Base-by-base conservation (phyloP, 2,888 invertebrate genomes). In the Chalcosyrphus nemorum region DNA sequence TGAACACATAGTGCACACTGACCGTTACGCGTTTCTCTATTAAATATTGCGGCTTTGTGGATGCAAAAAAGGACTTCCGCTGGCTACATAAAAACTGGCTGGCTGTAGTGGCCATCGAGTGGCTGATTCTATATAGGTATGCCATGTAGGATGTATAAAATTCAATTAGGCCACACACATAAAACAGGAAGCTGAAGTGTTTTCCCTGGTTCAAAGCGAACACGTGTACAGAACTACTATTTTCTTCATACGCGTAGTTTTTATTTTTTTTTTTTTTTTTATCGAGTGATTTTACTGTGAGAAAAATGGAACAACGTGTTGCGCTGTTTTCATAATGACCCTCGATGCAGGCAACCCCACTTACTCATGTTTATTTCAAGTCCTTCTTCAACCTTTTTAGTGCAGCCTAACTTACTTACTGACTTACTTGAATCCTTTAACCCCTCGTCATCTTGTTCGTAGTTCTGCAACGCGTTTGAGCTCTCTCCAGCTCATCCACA, bases 161-260 rank as follows among this genome's bases (percentile, higher is more conserved):
- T 74, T 74, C 63, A 74, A 74, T 74, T 63, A 74, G 66, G 11
- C 27, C 65, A 13, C 50, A 19, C 15, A n/a, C n/a, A n/a, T n/a
- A n/a, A n/a, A 65, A 50, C 38, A 11, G 35, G 19, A 13, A 63
- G 32, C 32, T 24, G 52, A 15, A 52, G 52, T n/a, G 63, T 50
- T 50, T 50, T 65, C 15, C 50, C 38, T 50, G 35, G 4, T 13
- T 38, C 24, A 38, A 65, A 50, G 65, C 21, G 15, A 15, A 19
- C 29, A 29, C 61, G 19, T 38, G 4, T 5, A 13, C 6, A 6
- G 27, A 6, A 9, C 32, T 32, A 2, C 19, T 50, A 13, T n/a
- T 13, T 45, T 6, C n/a, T n/a, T n/a, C n/a, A n/a, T n/a, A n/a
- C n/a, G n/a, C n/a, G n/a, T n/a, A n/a, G n/a, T n/a, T n/a, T n/a